Conservation (phyloP, 1,140 invertebrate genomes). For the Frieseomelitta varia region DNA sequence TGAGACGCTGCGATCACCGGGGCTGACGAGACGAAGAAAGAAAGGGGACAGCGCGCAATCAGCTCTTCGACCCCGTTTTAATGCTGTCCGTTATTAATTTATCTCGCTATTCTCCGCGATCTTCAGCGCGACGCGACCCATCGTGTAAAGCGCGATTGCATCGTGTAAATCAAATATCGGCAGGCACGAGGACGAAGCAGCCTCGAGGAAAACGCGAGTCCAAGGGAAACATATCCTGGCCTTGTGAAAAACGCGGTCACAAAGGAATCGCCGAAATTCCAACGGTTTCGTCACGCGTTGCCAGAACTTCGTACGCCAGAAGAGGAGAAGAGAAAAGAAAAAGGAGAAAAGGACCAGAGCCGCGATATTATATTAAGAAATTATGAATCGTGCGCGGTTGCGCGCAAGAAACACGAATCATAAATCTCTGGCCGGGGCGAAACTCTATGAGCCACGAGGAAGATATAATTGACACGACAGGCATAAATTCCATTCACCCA, state of each 20-base stretch:
- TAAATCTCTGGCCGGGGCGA: slow-evolving; percentile 11
- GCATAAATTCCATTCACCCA: slow-evolving; percentile 52
- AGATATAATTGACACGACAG: slow-evolving; percentile 51
- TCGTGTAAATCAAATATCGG: slow-evolving; percentile 35
- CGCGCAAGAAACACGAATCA: slow-evolving; percentile 30
- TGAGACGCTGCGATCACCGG: slow-evolving; percentile 72
- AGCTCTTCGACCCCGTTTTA: background rate
- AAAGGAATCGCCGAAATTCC: slow-evolving; percentile 6
- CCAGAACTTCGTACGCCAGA: too few species aligned
- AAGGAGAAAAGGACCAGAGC: background rate
- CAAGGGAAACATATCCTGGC: background rate
- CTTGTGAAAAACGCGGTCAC: background rate
- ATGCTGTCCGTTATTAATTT: slow-evolving; percentile 16
- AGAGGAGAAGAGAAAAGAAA: background rate
- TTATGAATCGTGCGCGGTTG: slow-evolving; percentile 32
- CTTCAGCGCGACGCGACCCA: background rate
- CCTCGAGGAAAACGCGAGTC: too few species aligned
- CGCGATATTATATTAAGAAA: slow-evolving; percentile 26
- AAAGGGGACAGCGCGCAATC: background rate
- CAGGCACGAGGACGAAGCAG: background rate
- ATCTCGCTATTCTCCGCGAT: background rate
- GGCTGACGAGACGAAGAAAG: slow-evolving; percentile 9
- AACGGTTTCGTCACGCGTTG: accelerated
- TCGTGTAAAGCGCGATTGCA: slow-evolving; percentile 13
- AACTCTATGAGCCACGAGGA: slow-evolving; percentile 54